Percentiles rank a stretch among this genome's conserved stretches.
Evolutionary conservation across 2,888 invertebrate genomes (phyloP).

Genomic region (Trypoxylon attenuatum): DNA sequence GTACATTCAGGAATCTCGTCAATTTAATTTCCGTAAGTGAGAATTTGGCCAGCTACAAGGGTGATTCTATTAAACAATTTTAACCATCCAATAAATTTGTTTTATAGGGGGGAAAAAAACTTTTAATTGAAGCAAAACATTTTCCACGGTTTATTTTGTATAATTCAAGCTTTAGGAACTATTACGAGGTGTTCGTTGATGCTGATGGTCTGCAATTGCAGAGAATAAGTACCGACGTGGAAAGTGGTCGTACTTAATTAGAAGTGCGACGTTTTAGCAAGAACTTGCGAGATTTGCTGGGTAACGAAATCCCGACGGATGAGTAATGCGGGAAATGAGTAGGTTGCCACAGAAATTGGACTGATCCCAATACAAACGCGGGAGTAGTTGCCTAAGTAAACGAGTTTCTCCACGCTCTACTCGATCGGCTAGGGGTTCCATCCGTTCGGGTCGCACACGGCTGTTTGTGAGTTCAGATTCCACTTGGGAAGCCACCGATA

Average conservation of each 20-base stretch:
- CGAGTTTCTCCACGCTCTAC: slow-evolving; percentile 38
- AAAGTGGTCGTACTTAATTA: slow-evolving; percentile 26
- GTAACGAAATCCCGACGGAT: slow-evolving; percentile 34
- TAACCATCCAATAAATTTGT: too few species aligned
- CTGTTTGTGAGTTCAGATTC: slow-evolving; percentile 41
- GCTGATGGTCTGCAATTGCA: too few species aligned
- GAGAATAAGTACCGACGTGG: background rate
- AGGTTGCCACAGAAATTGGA: slow-evolving; percentile 28
- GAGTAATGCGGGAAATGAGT: slow-evolving; percentile 16
- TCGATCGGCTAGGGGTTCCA: slow-evolving; percentile 20
- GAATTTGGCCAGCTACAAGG: too few species aligned
- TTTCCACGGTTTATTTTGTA: too few species aligned
- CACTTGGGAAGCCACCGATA: slow-evolving; percentile 32
- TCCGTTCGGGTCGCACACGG: slow-evolving; percentile 3
- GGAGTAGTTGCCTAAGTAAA: slow-evolving; percentile 41
- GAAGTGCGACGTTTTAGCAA: slow-evolving; percentile 18
- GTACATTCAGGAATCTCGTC: too few species aligned
- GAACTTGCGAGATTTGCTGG: slow-evolving; percentile 10
- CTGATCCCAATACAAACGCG: slow-evolving; percentile 39
- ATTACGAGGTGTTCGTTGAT: too few species aligned
- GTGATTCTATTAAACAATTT: too few species aligned
- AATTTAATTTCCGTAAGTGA: too few species aligned
- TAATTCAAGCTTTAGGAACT: too few species aligned
- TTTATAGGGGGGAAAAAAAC: too few species aligned
- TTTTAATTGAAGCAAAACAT: too few species aligned